phyloP scores from a whole-genome alignment of 2,113 vertebrate species.

The Alexandromys fortis region DNA sequence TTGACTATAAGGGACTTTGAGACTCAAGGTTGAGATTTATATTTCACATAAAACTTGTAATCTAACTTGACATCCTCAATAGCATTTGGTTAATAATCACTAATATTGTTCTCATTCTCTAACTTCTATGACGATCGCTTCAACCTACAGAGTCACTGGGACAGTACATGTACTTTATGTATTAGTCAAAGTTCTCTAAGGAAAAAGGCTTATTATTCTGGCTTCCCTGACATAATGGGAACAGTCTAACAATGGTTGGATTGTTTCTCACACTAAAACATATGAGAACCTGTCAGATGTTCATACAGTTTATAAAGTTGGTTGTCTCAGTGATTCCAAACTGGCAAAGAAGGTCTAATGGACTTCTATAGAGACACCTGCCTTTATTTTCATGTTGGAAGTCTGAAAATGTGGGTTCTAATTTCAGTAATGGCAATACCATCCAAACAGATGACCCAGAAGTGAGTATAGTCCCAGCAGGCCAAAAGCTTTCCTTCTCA shows the following conservation, averaged over 20 bases:
- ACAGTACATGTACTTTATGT: neutral
- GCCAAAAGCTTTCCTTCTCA: neutral
- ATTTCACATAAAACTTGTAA: slow-evolving; percentile 27
- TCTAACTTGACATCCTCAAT: neutral
- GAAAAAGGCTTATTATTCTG: neutral
- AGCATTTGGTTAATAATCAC: neutral
- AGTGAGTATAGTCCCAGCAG: neutral
- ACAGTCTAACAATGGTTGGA: neutral
- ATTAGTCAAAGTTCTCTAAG: neutral
- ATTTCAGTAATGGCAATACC: too few species aligned
- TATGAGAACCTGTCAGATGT: neutral
- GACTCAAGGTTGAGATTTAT: neutral
- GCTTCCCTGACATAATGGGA: neutral
- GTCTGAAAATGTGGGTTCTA: neutral
- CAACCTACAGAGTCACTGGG: neutral
- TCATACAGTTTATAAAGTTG: neutral
- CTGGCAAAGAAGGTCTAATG: neutral
- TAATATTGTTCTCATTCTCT: neutral
- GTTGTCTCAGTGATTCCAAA: too few species aligned
- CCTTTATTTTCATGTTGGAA: neutral
- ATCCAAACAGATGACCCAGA: neutral
- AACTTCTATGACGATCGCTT: neutral
- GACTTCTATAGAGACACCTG: neutral
- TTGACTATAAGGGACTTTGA: neutral
- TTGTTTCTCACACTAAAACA: neutral